phyloP scores from a whole-genome alignment of 2,113 vertebrate species.

The Hyperoodon ampullatus region DNA sequence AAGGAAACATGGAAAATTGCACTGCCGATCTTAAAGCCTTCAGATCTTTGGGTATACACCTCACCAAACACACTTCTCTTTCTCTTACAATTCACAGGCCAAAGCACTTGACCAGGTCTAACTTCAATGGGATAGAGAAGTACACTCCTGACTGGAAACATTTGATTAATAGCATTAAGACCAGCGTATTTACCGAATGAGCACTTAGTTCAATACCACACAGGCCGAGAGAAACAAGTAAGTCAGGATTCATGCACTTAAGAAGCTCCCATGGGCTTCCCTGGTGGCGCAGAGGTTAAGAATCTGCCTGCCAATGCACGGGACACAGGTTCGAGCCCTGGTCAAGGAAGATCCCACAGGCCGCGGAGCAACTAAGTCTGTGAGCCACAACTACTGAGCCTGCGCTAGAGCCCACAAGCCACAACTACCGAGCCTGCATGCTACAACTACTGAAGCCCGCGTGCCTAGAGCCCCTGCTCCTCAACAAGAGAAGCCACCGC shows the following conservation, averaged over 20 bases:
- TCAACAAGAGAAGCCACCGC: no score
- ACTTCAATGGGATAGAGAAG: background rate
- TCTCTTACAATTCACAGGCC: background rate
- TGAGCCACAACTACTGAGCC: no score
- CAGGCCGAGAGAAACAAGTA: background rate
- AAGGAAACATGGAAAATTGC: background rate
- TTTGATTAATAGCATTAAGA: background rate
- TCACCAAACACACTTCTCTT: background rate
- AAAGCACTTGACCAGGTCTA: background rate
- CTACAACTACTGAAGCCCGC: no score
- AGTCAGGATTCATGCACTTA: background rate
- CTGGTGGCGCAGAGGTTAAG: no score
- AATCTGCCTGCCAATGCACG: no score
- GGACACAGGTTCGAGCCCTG: no score
- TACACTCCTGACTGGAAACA: background rate
- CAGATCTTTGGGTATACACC: background rate
- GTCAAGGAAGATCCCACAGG: no score
- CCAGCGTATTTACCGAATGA: background rate
- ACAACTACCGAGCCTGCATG: no score
- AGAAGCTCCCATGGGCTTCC: background rate
- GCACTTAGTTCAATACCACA: background rate
- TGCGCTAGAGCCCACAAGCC: no score
- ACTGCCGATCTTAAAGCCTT: background rate
- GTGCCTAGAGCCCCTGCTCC: no score
- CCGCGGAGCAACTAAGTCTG: no score